phyloP scores from a whole-genome alignment of 2,113 vertebrate genomes.

The Mystacornis crossleyi region DNA sequence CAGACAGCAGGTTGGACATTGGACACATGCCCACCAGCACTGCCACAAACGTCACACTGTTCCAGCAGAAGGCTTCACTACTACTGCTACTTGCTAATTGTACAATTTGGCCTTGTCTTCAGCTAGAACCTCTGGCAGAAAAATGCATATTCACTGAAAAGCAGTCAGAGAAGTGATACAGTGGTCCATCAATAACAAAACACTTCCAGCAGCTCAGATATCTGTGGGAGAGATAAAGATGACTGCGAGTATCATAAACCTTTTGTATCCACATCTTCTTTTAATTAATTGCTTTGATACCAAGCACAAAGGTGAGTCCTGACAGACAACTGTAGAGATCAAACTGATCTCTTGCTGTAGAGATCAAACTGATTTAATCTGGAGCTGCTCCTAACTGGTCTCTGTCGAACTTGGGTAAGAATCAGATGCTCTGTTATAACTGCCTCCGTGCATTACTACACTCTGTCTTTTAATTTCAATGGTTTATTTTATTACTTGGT shows the following conservation, averaged over 20 bases:
- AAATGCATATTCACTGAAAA: background rate
- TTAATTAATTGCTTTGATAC: background rate
- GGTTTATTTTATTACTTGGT: background rate
- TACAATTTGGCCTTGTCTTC: background rate
- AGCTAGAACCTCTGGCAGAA: background rate
- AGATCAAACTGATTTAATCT: background rate
- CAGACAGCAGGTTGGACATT: fast-evolving
- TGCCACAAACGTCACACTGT: background rate
- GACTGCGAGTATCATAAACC: background rate
- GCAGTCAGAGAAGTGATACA: background rate
- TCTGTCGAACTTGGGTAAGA: background rate
- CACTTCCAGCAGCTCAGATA: background rate
- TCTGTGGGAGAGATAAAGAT: background rate
- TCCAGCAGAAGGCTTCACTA: background rate
- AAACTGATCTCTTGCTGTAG: background rate
- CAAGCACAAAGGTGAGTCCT: background rate
- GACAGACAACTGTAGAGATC: background rate
- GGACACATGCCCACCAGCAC: background rate
- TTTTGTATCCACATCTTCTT: background rate
- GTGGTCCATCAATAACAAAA: background rate
- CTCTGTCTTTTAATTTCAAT: background rate
- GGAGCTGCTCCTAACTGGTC: background rate
- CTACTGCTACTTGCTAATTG: background rate
- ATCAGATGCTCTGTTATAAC: background rate
- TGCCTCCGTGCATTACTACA: too few relatives aligned